Evolutionary conservation across 2,797 vertebrate genomes (phyloP).

Genomic region (Ctenopoma kingsleyae): DNA sequence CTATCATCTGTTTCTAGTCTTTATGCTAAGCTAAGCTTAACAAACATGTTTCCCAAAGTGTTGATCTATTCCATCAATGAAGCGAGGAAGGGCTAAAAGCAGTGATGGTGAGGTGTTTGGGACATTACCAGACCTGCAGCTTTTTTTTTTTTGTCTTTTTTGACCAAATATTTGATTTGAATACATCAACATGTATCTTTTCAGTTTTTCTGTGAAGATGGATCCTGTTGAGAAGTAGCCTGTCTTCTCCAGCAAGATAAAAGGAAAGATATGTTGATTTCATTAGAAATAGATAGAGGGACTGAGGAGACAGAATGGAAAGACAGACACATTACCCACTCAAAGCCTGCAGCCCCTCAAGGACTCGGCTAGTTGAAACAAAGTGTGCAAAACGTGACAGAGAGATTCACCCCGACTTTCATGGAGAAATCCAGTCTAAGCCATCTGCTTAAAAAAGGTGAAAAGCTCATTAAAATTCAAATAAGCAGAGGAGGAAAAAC

Average conservation of each 20-base stretch:
- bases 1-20: too few relatives aligned
- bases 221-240: conserved; percentile 9
- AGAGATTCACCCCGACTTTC: conserved; percentile 79
- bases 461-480: conserved; percentile 87
- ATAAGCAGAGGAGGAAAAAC: conserved; percentile 66
- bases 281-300: conserved; percentile 55
- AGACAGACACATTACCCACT: conserved; percentile 71
- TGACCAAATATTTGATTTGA: too few relatives aligned
- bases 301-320: conserved; percentile 20
- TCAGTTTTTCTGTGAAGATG: not conserved
- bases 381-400: conserved; percentile 82
- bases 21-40: too few relatives aligned
- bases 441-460: conserved; percentile 85
- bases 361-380: conserved; percentile 82
- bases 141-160: not conserved
- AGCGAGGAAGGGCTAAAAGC: not conserved
- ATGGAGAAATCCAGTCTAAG: conserved; percentile 79
- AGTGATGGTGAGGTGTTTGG: not conserved
- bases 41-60: too few relatives aligned
- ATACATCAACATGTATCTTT: conserved; percentile 5
- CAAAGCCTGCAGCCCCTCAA: conserved; percentile 78
- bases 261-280: conserved; percentile 63
- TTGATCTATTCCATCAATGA: not conserved
- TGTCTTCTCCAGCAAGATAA: conserved; percentile 13
- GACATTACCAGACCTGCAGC: not conserved